Base-by-base conservation (phyloP, 2,888 invertebrate genomes). In the Schrankia costaestrigalis region DNA sequence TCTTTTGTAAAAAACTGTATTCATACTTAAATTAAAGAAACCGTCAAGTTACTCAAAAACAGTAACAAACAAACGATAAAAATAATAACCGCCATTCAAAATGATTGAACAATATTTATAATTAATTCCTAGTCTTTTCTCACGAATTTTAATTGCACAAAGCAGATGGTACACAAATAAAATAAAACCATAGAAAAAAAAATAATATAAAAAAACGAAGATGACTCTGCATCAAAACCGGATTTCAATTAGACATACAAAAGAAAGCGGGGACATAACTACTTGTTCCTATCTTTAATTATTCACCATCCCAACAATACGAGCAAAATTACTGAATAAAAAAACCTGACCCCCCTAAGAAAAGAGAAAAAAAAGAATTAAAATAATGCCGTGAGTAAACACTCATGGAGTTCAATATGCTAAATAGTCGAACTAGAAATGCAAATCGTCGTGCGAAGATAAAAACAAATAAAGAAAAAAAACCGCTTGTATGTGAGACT, bases 381-480 rank as follows among this genome's bases (percentile, higher is more conserved):
- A 86, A 78, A 86, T 83, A 85, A 86, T 76, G 79, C 71, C 62
- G 43, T 67, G 71, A 77, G 78, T 80, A 87, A 86, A 86, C 74
- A 82, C 71, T 75, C 74, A 69, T 65, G 65, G 63, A 73, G 71
- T 77, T 77, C 74, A 74, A 74, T 84, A 86, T 86, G 84, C 75
- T 82, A 86, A 85, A 63, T 56, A 72, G 69, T 70, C 77, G 73
- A 76, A 86, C 87, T 66, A 74, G 87, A 75, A 83, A 86, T 87
- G 87, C 75, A 86, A 87, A 87, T 82, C 78, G 71, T 65, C 84
- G 86, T 86, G 86, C 82, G 86, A 85, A 83, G 82, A 74, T 71
- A 58, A 74, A 76, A 64, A 74, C 67, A 74, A 83, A 84, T 85
- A 86, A 84, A 81, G 83, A 79, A 78, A 78, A 82, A 84, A 87